A percentile compares a stretch with the other conserved stretches of the same genome.
Conservation (phyloP, 2,888 invertebrate species). For the Drosophila merina region DNA sequence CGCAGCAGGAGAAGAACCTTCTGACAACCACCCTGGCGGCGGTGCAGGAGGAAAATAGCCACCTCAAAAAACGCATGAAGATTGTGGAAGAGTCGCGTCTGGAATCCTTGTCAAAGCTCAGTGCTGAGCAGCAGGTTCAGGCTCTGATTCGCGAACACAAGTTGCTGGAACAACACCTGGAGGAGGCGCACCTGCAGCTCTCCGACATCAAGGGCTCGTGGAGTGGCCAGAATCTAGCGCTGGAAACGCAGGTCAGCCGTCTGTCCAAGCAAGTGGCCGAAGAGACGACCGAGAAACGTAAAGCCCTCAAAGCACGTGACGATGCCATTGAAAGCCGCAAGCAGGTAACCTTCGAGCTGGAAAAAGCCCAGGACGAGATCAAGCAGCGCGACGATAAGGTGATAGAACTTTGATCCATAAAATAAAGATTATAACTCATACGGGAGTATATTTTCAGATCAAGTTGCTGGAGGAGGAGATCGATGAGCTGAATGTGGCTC, state of each 20-base stretch:
- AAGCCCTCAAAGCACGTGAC: slow-evolving; percentile 89
- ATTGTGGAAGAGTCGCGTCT: slow-evolving; percentile 82
- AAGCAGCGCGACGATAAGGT: slow-evolving; percentile 83
- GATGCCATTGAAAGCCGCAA: slow-evolving; percentile 87
- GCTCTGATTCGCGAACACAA: slow-evolving; percentile 87
- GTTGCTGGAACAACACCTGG: slow-evolving; percentile 90
- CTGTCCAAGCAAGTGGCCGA: slow-evolving; percentile 93
- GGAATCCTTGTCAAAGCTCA: slow-evolving; percentile 75
- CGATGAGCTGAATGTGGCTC: slow-evolving; percentile 89
- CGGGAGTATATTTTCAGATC: no score
- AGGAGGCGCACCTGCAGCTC: slow-evolving; percentile 93
- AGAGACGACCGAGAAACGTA: slow-evolving; percentile 91
- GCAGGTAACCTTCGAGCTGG: slow-evolving; percentile 81
- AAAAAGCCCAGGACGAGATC: slow-evolving; percentile 79
- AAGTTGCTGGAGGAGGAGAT: slow-evolving; percentile 90
- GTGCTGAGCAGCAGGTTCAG: slow-evolving; percentile 85
- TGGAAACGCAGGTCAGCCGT: slow-evolving; percentile 95
- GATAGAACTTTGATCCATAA: no score
- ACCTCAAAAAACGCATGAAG: slow-evolving; percentile 85
- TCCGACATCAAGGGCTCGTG: slow-evolving; percentile 95
- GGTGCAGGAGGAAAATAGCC: slow-evolving; percentile 90
- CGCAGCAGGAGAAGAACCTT: slow-evolving; percentile 89
- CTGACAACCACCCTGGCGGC: slow-evolving; percentile 89
- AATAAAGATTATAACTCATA: no score
- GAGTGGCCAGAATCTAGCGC: slow-evolving; percentile 94